Conservation (phyloP, 2,113 vertebrate genomes). For the Cebus imitator region DNA sequence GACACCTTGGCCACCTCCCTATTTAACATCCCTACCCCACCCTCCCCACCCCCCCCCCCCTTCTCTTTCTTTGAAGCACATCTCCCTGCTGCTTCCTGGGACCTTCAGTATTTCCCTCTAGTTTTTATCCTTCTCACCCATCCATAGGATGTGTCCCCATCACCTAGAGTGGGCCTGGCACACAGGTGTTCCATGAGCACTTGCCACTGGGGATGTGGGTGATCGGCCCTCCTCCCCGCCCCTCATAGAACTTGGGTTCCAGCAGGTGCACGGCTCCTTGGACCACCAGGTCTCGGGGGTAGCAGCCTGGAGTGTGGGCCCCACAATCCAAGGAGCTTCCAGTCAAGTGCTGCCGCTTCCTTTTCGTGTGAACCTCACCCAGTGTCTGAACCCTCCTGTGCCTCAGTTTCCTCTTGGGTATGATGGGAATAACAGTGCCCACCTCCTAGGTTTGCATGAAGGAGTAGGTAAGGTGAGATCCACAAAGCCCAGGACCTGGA, state of each 20-base stretch:
- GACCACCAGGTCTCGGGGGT: too few species aligned
- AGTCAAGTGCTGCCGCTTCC: not conserved
- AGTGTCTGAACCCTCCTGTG: not conserved
- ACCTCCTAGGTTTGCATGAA: not conserved
- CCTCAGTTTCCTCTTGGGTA: not conserved
- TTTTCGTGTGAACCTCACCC: not conserved
- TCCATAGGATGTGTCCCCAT: not conserved
- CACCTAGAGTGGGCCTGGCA: rapidly evolving
- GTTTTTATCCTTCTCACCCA: not conserved
- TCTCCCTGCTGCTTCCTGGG: not conserved
- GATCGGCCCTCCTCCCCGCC: too few species aligned
- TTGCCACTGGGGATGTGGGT: not conserved
- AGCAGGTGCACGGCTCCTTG: not conserved
- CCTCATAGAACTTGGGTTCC: not conserved
- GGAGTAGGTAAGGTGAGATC: not conserved
- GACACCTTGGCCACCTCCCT: not conserved
- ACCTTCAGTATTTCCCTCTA: too few species aligned
- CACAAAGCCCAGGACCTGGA: not conserved
- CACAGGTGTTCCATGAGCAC: too few species aligned
- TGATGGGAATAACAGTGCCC: not conserved
- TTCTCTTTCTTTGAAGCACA: not conserved
- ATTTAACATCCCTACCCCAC: not conserved
- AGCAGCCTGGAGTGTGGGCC: not conserved
- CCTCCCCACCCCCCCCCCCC: not conserved
- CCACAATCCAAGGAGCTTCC: not conserved